Percentiles rank a stretch among this genome's conserved stretches.
Evolutionary conservation across 2,797 vertebrate genomes (phyloP).

Genomic region (Galago senegalensis): DNA sequence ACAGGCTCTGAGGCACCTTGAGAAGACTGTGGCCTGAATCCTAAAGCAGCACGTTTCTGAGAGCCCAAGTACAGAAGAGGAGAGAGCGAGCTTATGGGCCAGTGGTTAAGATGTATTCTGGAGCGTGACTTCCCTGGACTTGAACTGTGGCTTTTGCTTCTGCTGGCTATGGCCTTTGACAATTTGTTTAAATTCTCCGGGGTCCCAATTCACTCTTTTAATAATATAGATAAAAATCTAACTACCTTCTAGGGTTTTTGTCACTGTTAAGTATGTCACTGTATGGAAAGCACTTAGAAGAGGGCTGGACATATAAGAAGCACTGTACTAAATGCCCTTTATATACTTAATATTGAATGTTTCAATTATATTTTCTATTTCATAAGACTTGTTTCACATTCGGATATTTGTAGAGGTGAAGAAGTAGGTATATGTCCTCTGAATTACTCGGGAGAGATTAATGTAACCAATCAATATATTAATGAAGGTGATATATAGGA

Average conservation of each 20-base stretch:
- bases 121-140: neutral
- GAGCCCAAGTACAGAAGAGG: neutral
- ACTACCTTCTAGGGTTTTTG: neutral
- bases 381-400: neutral
- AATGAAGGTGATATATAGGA: neutral
- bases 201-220: neutral
- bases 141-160: neutral
- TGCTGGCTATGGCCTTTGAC: neutral
- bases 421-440: neutral
- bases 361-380: neutral
- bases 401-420: neutral
- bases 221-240: slow-evolving; percentile 25
- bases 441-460: neutral
- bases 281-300: neutral
- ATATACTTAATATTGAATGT: neutral
- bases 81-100: neutral
- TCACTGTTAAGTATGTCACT: neutral
- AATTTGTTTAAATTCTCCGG: neutral
- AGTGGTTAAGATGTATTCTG: neutral
- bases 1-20: neutral
- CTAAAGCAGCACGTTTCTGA: neutral
- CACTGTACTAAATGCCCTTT: neutral
- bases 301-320: neutral
- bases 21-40: neutral
- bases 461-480: neutral